Evolutionary conservation across 2,797 vertebrate genomes (phyloP).

Genomic region (Acanthis flammea): DNA sequence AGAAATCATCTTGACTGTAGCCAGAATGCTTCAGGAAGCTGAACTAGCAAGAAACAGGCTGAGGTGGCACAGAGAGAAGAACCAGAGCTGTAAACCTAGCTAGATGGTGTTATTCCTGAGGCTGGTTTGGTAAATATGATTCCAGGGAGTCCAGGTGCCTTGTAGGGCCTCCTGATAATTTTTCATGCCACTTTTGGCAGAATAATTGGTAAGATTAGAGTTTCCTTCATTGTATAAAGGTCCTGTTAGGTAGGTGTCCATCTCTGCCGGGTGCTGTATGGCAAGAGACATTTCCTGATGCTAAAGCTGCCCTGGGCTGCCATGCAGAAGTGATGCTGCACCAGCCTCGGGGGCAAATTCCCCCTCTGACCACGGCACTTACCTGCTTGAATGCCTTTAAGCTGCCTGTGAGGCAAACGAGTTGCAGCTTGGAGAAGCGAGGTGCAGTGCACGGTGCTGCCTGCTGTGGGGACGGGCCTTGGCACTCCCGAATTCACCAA

Average conservation of each 20-base stretch:
- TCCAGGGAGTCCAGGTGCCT: background rate
- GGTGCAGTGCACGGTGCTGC: rapidly evolving
- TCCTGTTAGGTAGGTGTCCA: background rate
- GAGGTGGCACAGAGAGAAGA: background rate
- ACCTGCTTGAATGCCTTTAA: background rate
- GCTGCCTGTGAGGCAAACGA: background rate
- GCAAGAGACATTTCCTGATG: background rate
- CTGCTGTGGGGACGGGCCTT: background rate
- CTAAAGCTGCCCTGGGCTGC: background rate
- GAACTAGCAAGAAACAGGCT: background rate
- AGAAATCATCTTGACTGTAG: background rate
- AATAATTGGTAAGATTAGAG: background rate
- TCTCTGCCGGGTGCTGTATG: background rate
- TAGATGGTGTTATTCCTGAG: background rate
- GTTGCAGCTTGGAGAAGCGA: background rate
- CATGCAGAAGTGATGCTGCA: background rate
- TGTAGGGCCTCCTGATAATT: background rate
- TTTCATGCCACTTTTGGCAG: background rate
- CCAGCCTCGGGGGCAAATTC: background rate
- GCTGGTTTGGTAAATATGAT: background rate
- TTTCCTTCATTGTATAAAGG: background rate
- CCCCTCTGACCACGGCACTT: background rate
- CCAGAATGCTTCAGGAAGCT: background rate
- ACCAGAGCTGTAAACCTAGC: background rate
- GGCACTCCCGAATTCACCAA: rapidly evolving